Percentiles rank a stretch among this genome's conserved stretches.
phyloP scores from a whole-genome alignment of 2,888 invertebrate genomes.

The Philhelius pedissequus region DNA sequence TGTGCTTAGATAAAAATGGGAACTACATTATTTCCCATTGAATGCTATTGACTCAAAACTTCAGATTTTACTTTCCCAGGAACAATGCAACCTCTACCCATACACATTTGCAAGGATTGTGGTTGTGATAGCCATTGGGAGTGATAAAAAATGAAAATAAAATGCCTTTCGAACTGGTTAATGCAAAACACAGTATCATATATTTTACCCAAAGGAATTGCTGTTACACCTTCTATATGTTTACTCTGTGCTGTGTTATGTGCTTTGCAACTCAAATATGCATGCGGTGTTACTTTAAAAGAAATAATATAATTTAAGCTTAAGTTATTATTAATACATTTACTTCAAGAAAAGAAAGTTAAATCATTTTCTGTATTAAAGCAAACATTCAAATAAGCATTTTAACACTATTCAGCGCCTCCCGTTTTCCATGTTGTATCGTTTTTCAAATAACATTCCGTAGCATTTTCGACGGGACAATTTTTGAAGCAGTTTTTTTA shows the following conservation, averaged over 20 bases:
- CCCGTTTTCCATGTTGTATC: too few relatives aligned
- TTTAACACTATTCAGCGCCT: too few relatives aligned
- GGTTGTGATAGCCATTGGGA: not conserved
- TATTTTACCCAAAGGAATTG: not conserved
- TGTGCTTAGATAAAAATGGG: not conserved
- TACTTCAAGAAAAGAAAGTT: too few relatives aligned
- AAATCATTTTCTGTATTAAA: too few relatives aligned
- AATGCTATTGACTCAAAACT: constrained; percentile 48
- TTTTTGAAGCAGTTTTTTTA: too few relatives aligned
- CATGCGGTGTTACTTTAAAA: too few relatives aligned
- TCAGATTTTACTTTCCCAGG: constrained; percentile 1
- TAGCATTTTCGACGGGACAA: too few relatives aligned
- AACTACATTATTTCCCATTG: constrained; percentile 23
- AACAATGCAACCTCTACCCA: not conserved
- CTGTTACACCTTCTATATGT: not conserved
- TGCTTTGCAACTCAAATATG: too few relatives aligned
- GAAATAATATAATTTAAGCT: too few relatives aligned
- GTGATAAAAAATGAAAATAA: not conserved
- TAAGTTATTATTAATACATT: too few relatives aligned
- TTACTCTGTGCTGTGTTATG: not conserved
- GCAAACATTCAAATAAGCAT: too few relatives aligned
- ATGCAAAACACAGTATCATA: not conserved
- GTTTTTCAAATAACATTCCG: too few relatives aligned
- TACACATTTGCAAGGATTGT: not conserved
- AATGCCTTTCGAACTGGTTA: not conserved